Percentiles rank a stretch among this genome's conserved stretches.
Conservation (phyloP, 2,888 invertebrate species). For the Parthenolecanium corni region DNA sequence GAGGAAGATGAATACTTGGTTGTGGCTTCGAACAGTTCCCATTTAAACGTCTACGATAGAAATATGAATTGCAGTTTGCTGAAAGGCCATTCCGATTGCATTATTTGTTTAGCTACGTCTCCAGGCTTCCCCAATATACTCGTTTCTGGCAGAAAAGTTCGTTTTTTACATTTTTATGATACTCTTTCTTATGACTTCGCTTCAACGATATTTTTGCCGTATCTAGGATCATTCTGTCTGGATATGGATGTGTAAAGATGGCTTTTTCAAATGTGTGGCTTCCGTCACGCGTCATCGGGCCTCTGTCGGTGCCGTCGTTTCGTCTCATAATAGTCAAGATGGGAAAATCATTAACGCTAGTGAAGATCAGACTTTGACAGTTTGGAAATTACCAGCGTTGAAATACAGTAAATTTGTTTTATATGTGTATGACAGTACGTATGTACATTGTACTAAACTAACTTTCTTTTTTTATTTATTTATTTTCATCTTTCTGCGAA, state of each 20-base stretch:
- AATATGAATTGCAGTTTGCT: constrained; percentile 76
- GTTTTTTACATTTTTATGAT: neutral
- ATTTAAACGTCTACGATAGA: constrained; percentile 72
- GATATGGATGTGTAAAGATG: constrained; percentile 60
- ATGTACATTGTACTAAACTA: neutral
- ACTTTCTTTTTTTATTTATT: too few species aligned
- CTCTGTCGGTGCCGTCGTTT: constrained; percentile 68
- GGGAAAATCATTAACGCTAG: constrained; percentile 65
- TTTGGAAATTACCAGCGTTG: constrained; percentile 60
- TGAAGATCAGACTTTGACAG: constrained; percentile 78
- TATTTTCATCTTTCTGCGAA: too few species aligned
- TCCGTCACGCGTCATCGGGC: constrained; percentile 74
- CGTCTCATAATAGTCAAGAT: constrained; percentile 44
- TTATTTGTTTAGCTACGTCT: constrained; percentile 60
- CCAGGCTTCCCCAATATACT: constrained; percentile 55
- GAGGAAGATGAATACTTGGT: constrained; percentile 61
- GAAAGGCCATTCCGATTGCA: constrained; percentile 80
- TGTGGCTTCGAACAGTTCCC: constrained; percentile 83
- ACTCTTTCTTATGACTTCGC: too few species aligned
- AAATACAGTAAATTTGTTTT: constrained; percentile 31
- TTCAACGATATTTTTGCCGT: constrained; percentile 15
- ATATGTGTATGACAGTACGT: too few species aligned
- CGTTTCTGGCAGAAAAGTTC: constrained; percentile 77
- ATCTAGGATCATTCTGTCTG: constrained; percentile 53
- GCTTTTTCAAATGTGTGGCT: constrained; percentile 49